Percentiles rank a stretch among this genome's conserved stretches.
Evolutionary conservation across 2,113 vertebrate genomes (phyloP).

Genomic region (Tichodroma muraria): DNA sequence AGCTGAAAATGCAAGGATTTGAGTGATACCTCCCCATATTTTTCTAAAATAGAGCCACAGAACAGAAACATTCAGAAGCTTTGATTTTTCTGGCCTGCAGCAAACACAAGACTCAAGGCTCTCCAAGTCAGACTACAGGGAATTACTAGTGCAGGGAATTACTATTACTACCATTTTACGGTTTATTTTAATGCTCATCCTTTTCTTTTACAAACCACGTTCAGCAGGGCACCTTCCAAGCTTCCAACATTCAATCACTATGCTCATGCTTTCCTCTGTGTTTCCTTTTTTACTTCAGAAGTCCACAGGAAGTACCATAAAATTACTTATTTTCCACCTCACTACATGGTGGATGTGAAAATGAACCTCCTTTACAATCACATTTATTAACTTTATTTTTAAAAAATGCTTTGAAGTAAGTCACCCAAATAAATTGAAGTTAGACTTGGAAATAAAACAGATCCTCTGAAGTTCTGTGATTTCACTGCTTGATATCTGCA

Average conservation of each 20-base stretch:
- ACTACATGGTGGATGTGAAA: background rate
- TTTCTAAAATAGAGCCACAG: background rate
- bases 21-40: background rate
- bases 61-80: background rate
- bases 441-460: background rate
- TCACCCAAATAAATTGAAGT: background rate
- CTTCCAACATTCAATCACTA: background rate
- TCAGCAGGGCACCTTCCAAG: background rate
- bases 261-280: background rate
- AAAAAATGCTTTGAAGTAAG: background rate
- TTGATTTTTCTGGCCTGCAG: background rate
- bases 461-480: background rate
- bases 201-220: background rate
- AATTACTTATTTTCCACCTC: background rate
- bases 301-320: background rate
- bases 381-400: background rate
- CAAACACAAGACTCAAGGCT: background rate
- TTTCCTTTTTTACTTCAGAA: background rate
- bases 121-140: background rate
- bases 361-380: background rate
- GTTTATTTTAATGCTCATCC: background rate
- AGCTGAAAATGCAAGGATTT: background rate
- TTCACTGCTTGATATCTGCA: background rate
- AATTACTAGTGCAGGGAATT: background rate
- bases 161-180: rapidly evolving